These are phyloP conservation scores for Acropora yongei DNA, from an alignment of 64 coral and sea anemone species.

Conservation along the genomic window DNA sequence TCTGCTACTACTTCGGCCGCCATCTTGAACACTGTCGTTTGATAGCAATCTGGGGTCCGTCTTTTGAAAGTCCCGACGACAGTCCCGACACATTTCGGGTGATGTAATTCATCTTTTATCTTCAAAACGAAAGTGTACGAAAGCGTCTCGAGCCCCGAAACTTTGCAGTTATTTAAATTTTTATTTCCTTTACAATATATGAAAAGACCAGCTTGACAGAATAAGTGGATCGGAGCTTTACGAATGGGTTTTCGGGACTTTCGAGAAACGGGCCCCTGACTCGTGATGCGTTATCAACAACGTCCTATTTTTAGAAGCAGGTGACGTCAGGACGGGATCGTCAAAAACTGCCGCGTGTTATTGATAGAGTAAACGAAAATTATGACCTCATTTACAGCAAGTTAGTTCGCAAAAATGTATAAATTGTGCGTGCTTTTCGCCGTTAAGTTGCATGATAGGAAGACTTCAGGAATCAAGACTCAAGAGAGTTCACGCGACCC, in stretches of 20 bases:
- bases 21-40: slow-evolving; percentile 64
- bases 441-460: not conserved
- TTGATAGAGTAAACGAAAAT: not conserved
- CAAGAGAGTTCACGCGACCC: not conserved
- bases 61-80: too few species aligned
- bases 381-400: not conserved
- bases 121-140: too few species aligned
- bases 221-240: too few species aligned
- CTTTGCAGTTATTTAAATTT: too few species aligned
- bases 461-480: not conserved
- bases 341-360: slow-evolving; percentile 14
- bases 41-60: not conserved
- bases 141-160: too few species aligned
- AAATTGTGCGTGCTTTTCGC: not conserved
- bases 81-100: too few species aligned
- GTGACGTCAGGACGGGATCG: not conserved
- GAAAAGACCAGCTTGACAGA: too few species aligned
- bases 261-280: too few species aligned
- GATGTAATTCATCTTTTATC: too few species aligned
- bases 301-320: slow-evolving; percentile 6
- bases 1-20: slow-evolving; percentile 62
- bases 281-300: too few species aligned
- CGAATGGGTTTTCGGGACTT: too few species aligned
- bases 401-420: not conserved
- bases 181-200: too few species aligned